Base-by-base conservation (phyloP, 2,113 vertebrate genomes). In the Rostratula benghalensis region DNA sequence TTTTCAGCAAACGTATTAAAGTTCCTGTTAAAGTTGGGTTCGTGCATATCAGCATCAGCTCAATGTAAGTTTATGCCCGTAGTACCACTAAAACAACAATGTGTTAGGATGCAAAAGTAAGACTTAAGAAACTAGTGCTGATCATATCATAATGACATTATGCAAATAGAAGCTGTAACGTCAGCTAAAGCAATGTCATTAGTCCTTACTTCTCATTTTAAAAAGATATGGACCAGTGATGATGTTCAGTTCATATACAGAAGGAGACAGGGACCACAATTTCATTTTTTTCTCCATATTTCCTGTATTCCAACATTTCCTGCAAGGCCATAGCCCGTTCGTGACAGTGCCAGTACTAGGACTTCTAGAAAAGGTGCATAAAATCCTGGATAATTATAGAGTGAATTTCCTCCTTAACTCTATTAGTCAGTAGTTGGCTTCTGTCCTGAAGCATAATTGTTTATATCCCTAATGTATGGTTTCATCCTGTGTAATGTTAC, bases 401-500 rank as follows among this genome's bases (percentile, higher is more conserved):
- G 83, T 94, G 89, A 96, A 96, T 96, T 96, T 96, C 92, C 85
- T 95, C 88, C 90, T 96, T 94, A 95, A 94, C 85, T 90, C 94
- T 94, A 95, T 96, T 96, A 97, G 95, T 96, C 92, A 97, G 95
- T 92, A 94, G 95, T 92, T 96, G 96, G 95, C 94, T 96, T 96
- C 92, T 97, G 89, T 96, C 96, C 96, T 96, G 95, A 96, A 97
- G 96, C 94, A 90, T 96, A 96, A 96, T 96, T 97, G 96, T 97
- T 97, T 97, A 97, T 97, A 96, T 96, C 95, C 95, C 95, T 97
- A 96, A 97, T 96, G 95, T 96, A 97, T 97, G 95, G 95, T 96
- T 96, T 97, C 95, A 96, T 97, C 96, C 94, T 92, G 90, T 93
- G 93, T 96, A 97, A 96, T 93, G 95, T 97, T 96, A 94, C 94